Conservation (phyloP, 2,797 vertebrate species). For the Mus minutoides region DNA sequence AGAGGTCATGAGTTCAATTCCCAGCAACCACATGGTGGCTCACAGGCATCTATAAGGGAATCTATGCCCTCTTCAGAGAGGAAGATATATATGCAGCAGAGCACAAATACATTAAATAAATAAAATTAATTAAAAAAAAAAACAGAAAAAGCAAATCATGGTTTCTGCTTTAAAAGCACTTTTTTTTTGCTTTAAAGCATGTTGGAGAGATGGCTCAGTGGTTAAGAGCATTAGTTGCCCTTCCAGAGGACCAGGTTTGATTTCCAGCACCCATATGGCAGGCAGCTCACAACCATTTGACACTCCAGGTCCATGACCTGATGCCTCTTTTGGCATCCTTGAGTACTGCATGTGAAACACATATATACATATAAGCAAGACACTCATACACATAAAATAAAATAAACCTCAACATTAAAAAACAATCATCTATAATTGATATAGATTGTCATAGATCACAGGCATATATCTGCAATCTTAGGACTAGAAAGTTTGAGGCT, state of each 20-base stretch:
- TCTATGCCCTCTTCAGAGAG: no score
- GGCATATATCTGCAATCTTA: not conserved
- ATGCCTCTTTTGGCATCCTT: not conserved
- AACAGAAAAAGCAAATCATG: not conserved
- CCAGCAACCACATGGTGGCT: no score
- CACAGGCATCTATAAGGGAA: no score
- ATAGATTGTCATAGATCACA: not conserved
- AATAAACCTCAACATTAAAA: not conserved
- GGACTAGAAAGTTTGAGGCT: not conserved
- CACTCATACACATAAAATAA: not conserved
- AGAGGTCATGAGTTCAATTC: no score
- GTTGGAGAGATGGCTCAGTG: not conserved
- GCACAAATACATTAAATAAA: no score
- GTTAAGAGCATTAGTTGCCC: not conserved
- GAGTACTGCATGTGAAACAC: not conserved
- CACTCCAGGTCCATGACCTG: not conserved
- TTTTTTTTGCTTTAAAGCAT: not conserved
- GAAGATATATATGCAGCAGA: no score
- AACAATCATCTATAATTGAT: conserved; percentile 56
- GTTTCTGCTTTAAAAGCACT: conserved; percentile 16
- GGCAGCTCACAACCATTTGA: not conserved
- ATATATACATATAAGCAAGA: not conserved
- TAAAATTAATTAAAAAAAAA: no score
- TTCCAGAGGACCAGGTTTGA: not conserved
- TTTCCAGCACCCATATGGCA: not conserved